phyloP scores from a whole-genome alignment of 1,140 invertebrate genomes.

The Drosophila ironensis region DNA sequence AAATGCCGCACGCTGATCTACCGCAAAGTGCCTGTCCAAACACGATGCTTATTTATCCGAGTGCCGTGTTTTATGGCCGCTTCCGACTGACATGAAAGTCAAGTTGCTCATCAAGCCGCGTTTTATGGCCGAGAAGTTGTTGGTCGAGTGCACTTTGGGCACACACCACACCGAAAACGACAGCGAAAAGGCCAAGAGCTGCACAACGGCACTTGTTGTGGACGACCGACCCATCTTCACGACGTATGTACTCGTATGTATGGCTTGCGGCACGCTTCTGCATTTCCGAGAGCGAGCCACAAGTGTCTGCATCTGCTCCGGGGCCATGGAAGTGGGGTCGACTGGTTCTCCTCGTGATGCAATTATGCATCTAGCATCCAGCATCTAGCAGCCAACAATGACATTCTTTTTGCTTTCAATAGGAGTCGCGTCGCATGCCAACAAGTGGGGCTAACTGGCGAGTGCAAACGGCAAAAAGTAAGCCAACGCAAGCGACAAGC shows the following conservation, averaged over 20 bases:
- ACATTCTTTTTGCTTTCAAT: conserved; percentile 17
- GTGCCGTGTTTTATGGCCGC: conserved; percentile 21
- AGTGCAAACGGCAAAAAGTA: conserved; percentile 21
- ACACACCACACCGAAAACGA: background rate
- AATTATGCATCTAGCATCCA: too few relatives aligned
- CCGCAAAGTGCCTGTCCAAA: conserved; percentile 7
- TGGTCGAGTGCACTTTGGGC: conserved; percentile 25
- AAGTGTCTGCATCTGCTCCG: background rate
- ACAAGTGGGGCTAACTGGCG: conserved; percentile 29
- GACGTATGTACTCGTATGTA: too few relatives aligned
- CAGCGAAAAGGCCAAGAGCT: conserved; percentile 1
- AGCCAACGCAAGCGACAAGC: conserved; percentile 41
- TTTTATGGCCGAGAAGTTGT: conserved; percentile 30
- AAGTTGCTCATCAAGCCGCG: conserved; percentile 34
- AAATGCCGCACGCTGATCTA: conserved; percentile 29
- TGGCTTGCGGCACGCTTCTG: background rate
- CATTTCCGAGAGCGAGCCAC: background rate
- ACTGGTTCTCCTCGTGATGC: background rate
- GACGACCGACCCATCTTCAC: background rate
- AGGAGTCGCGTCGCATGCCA: conserved; percentile 22
- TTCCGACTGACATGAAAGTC: conserved; percentile 36
- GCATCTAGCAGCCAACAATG: background rate
- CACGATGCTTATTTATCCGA: background rate
- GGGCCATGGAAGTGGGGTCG: background rate
- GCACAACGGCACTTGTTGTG: background rate